A percentile compares a stretch with the other conserved stretches of the same genome.
These are phyloP conservation scores for Erethizon dorsatum DNA, from an alignment of 2,797 vertebrate species.

Conservation along the genomic window DNA sequence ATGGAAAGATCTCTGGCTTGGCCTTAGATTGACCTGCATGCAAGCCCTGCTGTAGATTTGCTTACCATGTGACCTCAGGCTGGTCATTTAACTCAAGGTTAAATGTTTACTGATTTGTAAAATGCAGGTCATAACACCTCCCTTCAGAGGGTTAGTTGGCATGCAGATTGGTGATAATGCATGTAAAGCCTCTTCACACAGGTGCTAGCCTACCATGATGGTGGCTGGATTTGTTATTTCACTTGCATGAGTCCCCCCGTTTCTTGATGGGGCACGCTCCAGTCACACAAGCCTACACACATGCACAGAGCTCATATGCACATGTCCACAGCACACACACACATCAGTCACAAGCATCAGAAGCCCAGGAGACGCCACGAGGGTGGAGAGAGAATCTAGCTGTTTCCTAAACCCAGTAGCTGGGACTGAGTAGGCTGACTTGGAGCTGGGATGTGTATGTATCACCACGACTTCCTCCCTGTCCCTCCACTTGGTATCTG, in stretches of 20 bases:
- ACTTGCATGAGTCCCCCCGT: background rate
- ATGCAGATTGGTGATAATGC: background rate
- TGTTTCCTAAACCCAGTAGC: background rate
- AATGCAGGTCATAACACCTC: conserved; percentile 10
- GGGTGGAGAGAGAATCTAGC: background rate
- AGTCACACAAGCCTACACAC: background rate
- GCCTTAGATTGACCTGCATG: conserved; percentile 54
- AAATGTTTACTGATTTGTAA: conserved; percentile 60
- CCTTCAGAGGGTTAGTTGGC: background rate
- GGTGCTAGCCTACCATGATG: background rate
- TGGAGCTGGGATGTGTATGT: background rate
- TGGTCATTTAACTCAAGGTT: background rate
- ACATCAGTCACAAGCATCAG: background rate
- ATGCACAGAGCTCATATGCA: background rate
- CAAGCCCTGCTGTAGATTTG: conserved; percentile 36
- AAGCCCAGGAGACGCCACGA: background rate
- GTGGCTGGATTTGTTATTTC: conserved; percentile 2
- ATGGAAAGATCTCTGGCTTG: conserved; percentile 12
- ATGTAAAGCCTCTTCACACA: background rate
- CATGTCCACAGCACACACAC: background rate
- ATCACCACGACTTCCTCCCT: background rate
- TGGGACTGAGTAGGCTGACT: background rate
- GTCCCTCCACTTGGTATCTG: background rate
- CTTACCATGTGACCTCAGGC: background rate
- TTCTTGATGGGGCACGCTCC: background rate